Conservation (phyloP, 2,113 vertebrate genomes). For the Hypomesus transpacificus region DNA sequence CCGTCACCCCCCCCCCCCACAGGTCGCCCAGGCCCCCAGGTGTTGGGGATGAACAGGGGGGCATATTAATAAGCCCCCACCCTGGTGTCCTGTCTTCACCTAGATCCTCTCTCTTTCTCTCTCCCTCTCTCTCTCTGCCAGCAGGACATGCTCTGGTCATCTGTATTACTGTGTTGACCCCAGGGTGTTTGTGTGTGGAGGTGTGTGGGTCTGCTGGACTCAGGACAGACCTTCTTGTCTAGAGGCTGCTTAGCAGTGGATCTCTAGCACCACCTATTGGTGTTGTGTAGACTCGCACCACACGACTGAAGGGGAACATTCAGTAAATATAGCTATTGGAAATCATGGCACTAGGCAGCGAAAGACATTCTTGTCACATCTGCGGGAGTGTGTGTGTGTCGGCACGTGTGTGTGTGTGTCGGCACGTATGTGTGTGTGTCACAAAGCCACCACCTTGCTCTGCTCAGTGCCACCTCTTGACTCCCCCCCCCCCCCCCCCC, state of each 20-base stretch:
- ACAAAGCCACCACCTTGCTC: constrained; percentile 32
- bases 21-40: constrained; percentile 62
- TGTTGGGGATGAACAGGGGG: constrained; percentile 59
- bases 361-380: background rate
- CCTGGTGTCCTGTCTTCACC: constrained; percentile 39
- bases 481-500: constrained; percentile 47
- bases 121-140: background rate
- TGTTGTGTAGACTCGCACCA: background rate
- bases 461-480: constrained; percentile 48
- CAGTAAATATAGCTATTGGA: background rate
- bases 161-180: too few relatives aligned
- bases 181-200: too few relatives aligned
- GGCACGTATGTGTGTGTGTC: background rate
- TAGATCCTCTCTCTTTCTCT: constrained; percentile 38
- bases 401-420: background rate
- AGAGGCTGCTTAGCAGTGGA: constrained; percentile 27
- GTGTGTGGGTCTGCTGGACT: too few relatives aligned
- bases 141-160: too few relatives aligned
- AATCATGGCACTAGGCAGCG: background rate
- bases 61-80: constrained; percentile 62
- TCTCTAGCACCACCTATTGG: constrained; percentile 67
- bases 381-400: too few relatives aligned
- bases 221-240: too few relatives aligned
- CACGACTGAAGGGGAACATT: background rate
- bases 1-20: constrained; percentile 47